Evolutionary conservation across 2,113 vertebrate species (phyloP).

Genomic region (Eulemur rufifrons): DNA sequence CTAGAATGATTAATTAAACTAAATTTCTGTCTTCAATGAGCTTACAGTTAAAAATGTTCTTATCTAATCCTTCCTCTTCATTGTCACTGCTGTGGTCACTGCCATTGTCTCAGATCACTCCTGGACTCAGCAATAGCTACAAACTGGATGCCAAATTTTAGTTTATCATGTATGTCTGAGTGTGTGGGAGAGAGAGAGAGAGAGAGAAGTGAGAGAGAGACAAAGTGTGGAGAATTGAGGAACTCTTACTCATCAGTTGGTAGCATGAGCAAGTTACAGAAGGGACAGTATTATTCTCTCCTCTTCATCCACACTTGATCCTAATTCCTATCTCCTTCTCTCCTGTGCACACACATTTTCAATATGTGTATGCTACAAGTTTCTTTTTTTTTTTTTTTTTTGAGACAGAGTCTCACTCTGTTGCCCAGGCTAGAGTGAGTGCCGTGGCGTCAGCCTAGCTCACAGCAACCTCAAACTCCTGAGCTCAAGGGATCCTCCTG

Average conservation of each 20-base stretch:
- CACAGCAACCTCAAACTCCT: too few relatives aligned
- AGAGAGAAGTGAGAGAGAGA: too few relatives aligned
- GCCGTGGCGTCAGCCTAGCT: too few relatives aligned
- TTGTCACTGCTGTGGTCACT: not conserved
- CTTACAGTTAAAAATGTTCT: not conserved
- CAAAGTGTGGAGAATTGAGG: too few relatives aligned
- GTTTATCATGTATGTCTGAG: not conserved
- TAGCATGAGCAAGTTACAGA: not conserved
- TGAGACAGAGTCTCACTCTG: too few relatives aligned
- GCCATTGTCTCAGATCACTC: not conserved
- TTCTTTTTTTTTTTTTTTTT: too few relatives aligned
- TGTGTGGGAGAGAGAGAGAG: rapidly evolving
- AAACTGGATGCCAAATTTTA: not conserved
- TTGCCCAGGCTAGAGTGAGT: too few relatives aligned
- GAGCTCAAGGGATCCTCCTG: too few relatives aligned
- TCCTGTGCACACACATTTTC: not conserved
- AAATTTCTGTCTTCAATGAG: not conserved
- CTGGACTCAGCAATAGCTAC: not conserved
- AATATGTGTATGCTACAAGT: rapidly evolving
- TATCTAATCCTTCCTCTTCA: not conserved
- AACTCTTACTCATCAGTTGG: not conserved
- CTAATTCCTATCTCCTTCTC: not conserved
- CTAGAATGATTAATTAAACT: not conserved
- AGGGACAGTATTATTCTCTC: not conserved
- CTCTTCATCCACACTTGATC: not conserved